Evolutionary conservation across 2,797 vertebrate species (phyloP).

Genomic region (Naso thynnoides): DNA sequence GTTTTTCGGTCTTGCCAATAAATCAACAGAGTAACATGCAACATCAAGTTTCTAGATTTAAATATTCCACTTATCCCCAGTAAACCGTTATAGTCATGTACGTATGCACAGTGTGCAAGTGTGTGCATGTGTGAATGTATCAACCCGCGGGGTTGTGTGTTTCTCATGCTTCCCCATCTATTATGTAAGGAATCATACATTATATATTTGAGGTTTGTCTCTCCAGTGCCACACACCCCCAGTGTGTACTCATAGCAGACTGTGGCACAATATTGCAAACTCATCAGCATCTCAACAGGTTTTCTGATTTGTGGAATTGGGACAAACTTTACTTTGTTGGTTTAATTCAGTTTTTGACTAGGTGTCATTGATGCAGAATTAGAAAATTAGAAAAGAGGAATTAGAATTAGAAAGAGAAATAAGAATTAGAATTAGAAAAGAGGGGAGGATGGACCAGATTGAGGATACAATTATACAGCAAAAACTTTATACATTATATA

Average conservation of each 20-base stretch:
- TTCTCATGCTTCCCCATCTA: constrained; percentile 55
- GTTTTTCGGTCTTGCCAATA: constrained; percentile 39
- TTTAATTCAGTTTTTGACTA: no score
- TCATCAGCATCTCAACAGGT: constrained; percentile 35
- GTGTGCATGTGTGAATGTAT: no score
- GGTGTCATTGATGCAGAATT: no score
- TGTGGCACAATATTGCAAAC: constrained; percentile 41
- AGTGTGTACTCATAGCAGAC: constrained; percentile 27
- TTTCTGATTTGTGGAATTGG: constrained; percentile 22
- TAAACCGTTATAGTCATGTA: constrained; percentile 22
- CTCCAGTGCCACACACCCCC: constrained; percentile 54
- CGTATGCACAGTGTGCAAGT: constrained; percentile 3
- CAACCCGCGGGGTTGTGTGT: constrained; percentile 53
- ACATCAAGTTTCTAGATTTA: constrained; percentile 52
- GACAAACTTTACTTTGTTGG: constrained; percentile 1
- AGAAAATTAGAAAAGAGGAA: no score
- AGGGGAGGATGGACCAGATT: no score
- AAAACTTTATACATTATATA: no score
- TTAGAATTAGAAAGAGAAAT: no score
- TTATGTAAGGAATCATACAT: constrained; percentile 67
- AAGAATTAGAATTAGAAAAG: no score
- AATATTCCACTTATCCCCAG: constrained; percentile 34
- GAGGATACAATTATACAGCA: no score
- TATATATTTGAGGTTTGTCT: constrained; percentile 69
- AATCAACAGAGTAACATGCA: constrained; percentile 64